phyloP scores from a whole-genome alignment of 2,888 invertebrate species.

The Papilio protenor region DNA sequence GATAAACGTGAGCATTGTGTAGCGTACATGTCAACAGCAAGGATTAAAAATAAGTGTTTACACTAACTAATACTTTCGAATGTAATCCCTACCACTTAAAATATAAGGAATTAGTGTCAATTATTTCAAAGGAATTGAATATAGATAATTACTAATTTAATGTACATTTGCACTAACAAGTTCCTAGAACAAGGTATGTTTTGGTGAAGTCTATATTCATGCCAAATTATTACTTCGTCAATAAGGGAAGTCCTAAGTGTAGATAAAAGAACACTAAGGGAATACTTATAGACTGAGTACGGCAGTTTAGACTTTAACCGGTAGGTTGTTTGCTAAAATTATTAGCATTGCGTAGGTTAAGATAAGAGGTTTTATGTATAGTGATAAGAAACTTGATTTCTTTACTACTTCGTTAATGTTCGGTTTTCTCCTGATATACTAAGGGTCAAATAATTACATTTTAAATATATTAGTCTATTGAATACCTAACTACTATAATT shows the following conservation, averaged over 20 bases:
- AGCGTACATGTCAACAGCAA: conserved; percentile 13
- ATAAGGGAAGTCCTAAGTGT: not conserved
- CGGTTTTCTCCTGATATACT: not conserved
- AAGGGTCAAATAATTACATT: not conserved
- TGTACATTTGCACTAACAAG: not conserved
- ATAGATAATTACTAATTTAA: not conserved
- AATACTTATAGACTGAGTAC: not conserved
- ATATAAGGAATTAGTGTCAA: conserved; percentile 16
- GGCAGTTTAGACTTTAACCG: not conserved
- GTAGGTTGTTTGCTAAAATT: not conserved
- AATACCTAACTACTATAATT: not conserved
- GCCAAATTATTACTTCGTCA: not conserved
- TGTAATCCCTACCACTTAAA: conserved; percentile 32
- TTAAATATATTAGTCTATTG: too few species aligned
- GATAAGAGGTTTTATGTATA: not conserved
- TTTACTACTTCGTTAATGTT: not conserved
- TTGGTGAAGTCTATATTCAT: too few species aligned
- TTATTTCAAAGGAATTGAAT: conserved; percentile 5
- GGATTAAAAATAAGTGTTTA: conserved; percentile 42
- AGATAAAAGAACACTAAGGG: not conserved
- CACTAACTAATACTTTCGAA: conserved; percentile 26
- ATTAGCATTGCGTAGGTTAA: not conserved
- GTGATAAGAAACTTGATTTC: not conserved
- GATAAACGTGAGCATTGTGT: conserved; percentile 46
- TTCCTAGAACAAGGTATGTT: not conserved